Evolutionary conservation across 1,140 invertebrate species (phyloP).

Genomic region (Meteorus sp.): DNA sequence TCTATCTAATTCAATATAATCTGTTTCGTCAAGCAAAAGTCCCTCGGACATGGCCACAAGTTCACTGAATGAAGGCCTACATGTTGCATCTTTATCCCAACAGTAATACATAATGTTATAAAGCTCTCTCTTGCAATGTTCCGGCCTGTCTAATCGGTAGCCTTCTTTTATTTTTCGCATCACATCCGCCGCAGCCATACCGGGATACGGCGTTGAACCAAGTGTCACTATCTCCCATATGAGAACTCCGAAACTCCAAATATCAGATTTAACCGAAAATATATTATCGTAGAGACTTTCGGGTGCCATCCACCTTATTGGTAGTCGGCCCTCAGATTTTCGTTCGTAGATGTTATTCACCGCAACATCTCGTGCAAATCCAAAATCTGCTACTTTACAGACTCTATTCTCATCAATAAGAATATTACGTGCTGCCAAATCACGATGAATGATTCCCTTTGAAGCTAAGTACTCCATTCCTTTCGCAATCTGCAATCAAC

Average conservation of each 20-base stretch:
- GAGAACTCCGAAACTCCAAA: conserved; percentile 92
- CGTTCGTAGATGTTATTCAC: conserved; percentile 86
- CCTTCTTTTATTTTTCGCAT: conserved; percentile 68
- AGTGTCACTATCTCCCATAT: conserved; percentile 94
- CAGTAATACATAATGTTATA: conserved; percentile 95
- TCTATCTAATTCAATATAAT: conserved; percentile 89
- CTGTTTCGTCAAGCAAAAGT: conserved; percentile 82
- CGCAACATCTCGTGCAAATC: conserved; percentile 83
- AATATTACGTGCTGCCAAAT: conserved; percentile 89
- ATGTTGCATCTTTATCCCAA: conserved; percentile 80
- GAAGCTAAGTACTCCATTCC: conserved; percentile 91
- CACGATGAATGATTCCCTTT: conserved; percentile 90
- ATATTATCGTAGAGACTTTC: conserved; percentile 91
- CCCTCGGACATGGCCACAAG: conserved; percentile 78
- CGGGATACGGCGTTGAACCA: conserved; percentile 88
- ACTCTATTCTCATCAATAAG: conserved; percentile 83
- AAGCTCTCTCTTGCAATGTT: conserved; percentile 84
- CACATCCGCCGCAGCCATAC: conserved; percentile 80
- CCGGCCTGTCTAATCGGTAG: conserved; percentile 83
- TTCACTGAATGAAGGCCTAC: conserved; percentile 78
- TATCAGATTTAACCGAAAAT: conserved; percentile 88
- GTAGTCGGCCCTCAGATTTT: conserved; percentile 80
- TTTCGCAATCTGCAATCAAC: conserved; percentile 66
- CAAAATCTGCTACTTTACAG: conserved; percentile 94
- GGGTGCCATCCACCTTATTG: conserved; percentile 89